Base-by-base conservation (phyloP, 2,888 invertebrate genomes). In the Pristionchus arcanus region DNA sequence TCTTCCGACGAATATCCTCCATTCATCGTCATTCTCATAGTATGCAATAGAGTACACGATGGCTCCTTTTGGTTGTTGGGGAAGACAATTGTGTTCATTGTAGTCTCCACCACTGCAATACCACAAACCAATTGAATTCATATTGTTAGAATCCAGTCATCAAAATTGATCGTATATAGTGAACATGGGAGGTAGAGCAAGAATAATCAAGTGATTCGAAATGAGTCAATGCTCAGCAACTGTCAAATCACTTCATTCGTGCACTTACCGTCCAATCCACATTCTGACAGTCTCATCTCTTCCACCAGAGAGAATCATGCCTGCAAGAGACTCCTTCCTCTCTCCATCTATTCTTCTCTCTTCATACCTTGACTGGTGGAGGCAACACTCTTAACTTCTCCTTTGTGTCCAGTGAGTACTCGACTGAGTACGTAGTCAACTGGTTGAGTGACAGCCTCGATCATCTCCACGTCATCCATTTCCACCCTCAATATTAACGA, bases 31-130 rank as follows among this genome's bases (percentile, higher is more conserved):
- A 15, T 87, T 37, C 34, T 91, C 91, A 15, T 90, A 91, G 71
- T 92, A 90, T 1, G 92, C 93, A n/a, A 94, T 28, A 3, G 93
- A 92, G 90, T 94, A 94, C 13, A 94, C 93, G 31, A 89, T 68
- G 9, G 92, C 63, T n/a, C 90, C 90, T 68, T 87, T 87, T n/a
- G 87, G 87, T 21, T 42, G 31, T 49, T 87, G 87, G 31, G 68
- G 42, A 15, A 87, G 68, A n/a, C 9, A 7, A 11, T 55, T 49
- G 59, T 77, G 87, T 37, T 91, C 87, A 37, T 31, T 11, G 85
- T 91, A 92, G 28, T 92, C 90, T 21, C 92, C 92, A 21, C 90
- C 90, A 34, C 92, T 91, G 66, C 63, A 89, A 90, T 37, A 42
- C 42, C 4, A 49, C 42, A 49, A 49, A 49, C 42, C 42, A 49